Evolutionary conservation across 2,888 invertebrate species (phyloP), one percentile per base, ranked within the genome.

Genomic region (Candidula unifasciata): DNA sequence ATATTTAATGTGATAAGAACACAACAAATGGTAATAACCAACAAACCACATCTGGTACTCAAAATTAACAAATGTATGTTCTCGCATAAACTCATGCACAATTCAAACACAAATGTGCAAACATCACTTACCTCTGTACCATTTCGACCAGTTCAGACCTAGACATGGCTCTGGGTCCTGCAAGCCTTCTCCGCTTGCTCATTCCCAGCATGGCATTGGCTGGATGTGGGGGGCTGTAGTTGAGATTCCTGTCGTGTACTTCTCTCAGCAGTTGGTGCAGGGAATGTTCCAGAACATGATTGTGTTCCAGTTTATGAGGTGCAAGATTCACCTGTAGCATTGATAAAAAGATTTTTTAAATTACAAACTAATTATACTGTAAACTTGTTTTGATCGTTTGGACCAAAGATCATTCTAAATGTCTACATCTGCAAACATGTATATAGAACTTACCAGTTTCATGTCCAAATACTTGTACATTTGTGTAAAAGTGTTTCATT

Each of bases 221-320:
- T 5, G 98, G 98, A 95, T 98, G 98, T 0, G 98, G 98, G 94
- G 98, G 97, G 10, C 98, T 97, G 94, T 97, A 97, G 94, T 97
- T 97, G 8, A 97, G 97, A 94, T 98, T 97, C 91, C 96, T 96
- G 93, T 97, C 96, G 94, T 98, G 98, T 21, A 97, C 97, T 91
- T 98, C 97, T 33, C 98, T 95, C 84, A 99, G 94, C 85, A 99
- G 94, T 94, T 99, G 99, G 94, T 99, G 98, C 85, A 99, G 94
- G 0, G 98, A 98, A 93, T 99, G 99, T 93, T 99, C 98, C 88
- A 99, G 94, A n/a, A 99, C 98, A 93, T 98, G 98, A 94, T 98
- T 98, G 92, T 98, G 98, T 90, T 98, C 98, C 60, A 91, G 88
- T 84, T 91, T 92, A 37, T 89, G 91, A 33, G 90, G 89, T 27